These are phyloP conservation scores for Melipona quadrifasciata DNA, from an alignment of 1,140 invertebrate species.

Conservation along the genomic window DNA sequence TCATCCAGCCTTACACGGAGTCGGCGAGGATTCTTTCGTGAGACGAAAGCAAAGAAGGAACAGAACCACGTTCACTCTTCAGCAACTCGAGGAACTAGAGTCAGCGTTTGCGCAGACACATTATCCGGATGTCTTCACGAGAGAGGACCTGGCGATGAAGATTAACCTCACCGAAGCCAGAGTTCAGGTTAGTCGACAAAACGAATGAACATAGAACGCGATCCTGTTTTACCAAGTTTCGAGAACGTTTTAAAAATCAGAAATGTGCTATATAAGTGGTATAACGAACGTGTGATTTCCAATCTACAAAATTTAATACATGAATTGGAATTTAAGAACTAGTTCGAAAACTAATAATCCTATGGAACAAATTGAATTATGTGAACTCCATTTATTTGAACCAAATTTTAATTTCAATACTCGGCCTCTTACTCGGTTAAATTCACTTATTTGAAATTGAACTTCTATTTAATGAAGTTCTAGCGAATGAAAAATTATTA, in stretches of 20 bases:
- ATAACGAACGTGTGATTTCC: not conserved
- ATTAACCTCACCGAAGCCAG: constrained; percentile 98
- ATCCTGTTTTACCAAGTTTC: not conserved
- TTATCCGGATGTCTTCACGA: constrained; percentile 98
- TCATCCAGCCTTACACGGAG: constrained; percentile 93
- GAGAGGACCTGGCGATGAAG: constrained; percentile 99
- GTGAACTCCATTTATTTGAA: too few relatives aligned
- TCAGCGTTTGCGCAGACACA: constrained; percentile 98
- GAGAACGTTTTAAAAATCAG: not conserved
- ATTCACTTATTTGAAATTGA: too few relatives aligned
- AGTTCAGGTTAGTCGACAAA: constrained; percentile 90
- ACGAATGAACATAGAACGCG: not conserved
- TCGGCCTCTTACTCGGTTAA: too few relatives aligned
- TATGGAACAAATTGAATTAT: too few relatives aligned
- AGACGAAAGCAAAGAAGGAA: constrained; percentile 97
- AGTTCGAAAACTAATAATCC: too few relatives aligned
- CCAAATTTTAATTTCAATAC: too few relatives aligned
- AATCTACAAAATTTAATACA: too few relatives aligned
- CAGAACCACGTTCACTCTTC: constrained; percentile 97
- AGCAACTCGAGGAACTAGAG: constrained; percentile 97
- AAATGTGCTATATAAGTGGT: not conserved
- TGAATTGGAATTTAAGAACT: too few relatives aligned
- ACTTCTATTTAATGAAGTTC: too few relatives aligned
- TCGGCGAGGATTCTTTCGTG: constrained; percentile 95
- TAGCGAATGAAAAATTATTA: too few relatives aligned